Conservation (phyloP, 2,113 vertebrate genomes). For the Seriola quinqueradiata region DNA sequence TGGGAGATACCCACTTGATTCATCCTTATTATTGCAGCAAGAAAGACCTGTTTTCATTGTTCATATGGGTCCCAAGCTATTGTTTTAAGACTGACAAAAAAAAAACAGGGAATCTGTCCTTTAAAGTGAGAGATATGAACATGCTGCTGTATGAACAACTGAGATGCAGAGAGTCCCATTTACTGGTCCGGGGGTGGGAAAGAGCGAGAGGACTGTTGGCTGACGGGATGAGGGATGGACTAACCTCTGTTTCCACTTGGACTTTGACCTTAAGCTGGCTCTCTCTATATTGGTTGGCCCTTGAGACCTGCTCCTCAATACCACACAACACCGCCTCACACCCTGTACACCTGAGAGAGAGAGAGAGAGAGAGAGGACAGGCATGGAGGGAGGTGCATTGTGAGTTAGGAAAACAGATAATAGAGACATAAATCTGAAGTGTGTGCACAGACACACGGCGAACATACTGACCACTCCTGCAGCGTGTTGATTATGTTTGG, state of each 20-base stretch:
- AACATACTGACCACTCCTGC: constrained; percentile 93
- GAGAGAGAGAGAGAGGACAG: constrained; percentile 1
- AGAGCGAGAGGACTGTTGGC: not conserved
- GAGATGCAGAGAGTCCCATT: constrained; percentile 38
- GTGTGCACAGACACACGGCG: constrained; percentile 2
- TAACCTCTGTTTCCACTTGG: constrained; percentile 97
- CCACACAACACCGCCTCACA: constrained; percentile 95
- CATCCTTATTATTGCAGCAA: constrained; percentile 6
- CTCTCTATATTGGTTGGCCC: constrained; percentile 96
- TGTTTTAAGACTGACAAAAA: not conserved
- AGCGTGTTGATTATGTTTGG: constrained; percentile 94
- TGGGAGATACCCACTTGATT: constrained; percentile 27
- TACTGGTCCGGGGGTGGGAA: constrained; percentile 6
- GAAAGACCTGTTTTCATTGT: not conserved
- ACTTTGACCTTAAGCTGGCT: constrained; percentile 96
- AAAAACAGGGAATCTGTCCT: not conserved
- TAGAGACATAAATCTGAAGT: constrained; percentile 31
- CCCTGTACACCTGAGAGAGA: constrained; percentile 91
- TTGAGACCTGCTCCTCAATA: constrained; percentile 95
- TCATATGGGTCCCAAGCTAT: not conserved
- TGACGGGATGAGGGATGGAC: constrained; percentile 50
- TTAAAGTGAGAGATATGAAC: not conserved
- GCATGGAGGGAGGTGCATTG: not conserved
- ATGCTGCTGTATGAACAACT: not conserved
- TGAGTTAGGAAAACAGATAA: constrained; percentile 26